A percentile compares a stretch with the other conserved stretches of the same genome.
These are phyloP conservation scores for Chaetodon trifasciatus DNA, from an alignment of 2,797 vertebrate genomes.

Conservation along the genomic window DNA sequence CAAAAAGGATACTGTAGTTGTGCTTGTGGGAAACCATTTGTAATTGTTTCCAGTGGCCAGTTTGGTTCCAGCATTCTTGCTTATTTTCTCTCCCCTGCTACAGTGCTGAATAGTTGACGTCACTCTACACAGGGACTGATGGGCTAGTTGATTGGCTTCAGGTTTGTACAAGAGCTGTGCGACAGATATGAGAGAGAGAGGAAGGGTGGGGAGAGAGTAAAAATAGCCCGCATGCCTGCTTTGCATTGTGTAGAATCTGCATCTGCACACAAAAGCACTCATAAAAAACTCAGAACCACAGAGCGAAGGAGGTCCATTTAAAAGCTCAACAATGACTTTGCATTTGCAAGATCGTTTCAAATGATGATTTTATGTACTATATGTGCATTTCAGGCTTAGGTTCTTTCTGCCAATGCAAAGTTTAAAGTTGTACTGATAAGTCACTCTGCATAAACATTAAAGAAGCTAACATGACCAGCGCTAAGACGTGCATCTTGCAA, in stretches of 20 bases:
- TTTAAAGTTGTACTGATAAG: constrained; percentile 22
- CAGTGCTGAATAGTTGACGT: constrained; percentile 50
- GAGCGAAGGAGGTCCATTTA: constrained; percentile 34
- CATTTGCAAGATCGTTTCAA: constrained; percentile 31
- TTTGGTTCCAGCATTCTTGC: constrained; percentile 57
- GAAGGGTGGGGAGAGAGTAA: constrained; percentile 65
- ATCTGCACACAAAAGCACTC: constrained; percentile 50
- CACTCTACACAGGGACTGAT: constrained; percentile 44
- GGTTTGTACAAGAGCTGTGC: constrained; percentile 57
- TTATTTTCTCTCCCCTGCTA: constrained; percentile 42
- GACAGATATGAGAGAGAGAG: constrained; percentile 61
- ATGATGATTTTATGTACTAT: constrained; percentile 25
- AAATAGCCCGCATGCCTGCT: constrained; percentile 63
- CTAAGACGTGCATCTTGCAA: constrained; percentile 46
- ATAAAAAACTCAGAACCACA: constrained; percentile 34
- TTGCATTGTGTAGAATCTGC: constrained; percentile 69
- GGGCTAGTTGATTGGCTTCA: constrained; percentile 59
- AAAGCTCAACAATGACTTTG: constrained; percentile 38
- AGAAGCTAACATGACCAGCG: constrained; percentile 14
- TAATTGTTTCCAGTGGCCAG: constrained; percentile 78
- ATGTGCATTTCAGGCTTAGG: constrained; percentile 3
- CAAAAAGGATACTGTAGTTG: constrained; percentile 53
- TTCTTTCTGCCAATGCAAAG: constrained; percentile 14
- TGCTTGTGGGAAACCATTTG: constrained; percentile 60
- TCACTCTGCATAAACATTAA: constrained; percentile 5